Evolutionary conservation across 2,113 vertebrate species (phyloP), one percentile per base, ranked within the genome.

Genomic region (Pholis gunnellus): DNA sequence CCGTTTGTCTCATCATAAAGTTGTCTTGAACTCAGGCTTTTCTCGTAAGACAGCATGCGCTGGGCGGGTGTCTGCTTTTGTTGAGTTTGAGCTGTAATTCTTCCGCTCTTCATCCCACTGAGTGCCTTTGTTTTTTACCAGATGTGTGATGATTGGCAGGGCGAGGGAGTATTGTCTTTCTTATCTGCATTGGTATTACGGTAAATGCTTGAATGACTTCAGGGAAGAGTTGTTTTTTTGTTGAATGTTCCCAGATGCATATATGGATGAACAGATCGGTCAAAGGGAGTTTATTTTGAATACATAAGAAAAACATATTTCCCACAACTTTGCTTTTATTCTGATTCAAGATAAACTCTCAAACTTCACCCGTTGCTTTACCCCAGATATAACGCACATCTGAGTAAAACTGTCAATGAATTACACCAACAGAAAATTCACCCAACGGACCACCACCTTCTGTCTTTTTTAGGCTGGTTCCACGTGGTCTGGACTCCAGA

Each of bases 131-230:
- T 89, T 83, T 34, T 76, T 64, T 27, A 40, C 68, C 69, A 85
- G 60, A 72, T 27, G 34, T 92, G 87, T 95, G 86, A 90, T 92
- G 81, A 77, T 89, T 94, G 89, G 87, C 87, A 68, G 38, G 46
- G 6, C 14, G 50, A 65, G 0, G 15, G 38, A 38, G 79, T 57
- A 75, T 87, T 85, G 73, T 38, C 73, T 87, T 90, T 91, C 85
- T 63, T 48, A 72, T 87, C 78, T 80, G 36, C 72, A 80, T 65
- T 57, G 57, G 44, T 82, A 0, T 84, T 73, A 79, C 75, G 54
- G 46, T 68, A 82, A 87, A 71, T 42, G 14, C 36, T 36, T 18
- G 2, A 9, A 15, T 18, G 29, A 20, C 54, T 78, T 83, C 76
- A 46, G 67, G 69, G 72, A 89, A 86, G 14, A 60, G 52, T 22